Conservation (phyloP, 2,113 vertebrate genomes). For the Raja brachyura region DNA sequence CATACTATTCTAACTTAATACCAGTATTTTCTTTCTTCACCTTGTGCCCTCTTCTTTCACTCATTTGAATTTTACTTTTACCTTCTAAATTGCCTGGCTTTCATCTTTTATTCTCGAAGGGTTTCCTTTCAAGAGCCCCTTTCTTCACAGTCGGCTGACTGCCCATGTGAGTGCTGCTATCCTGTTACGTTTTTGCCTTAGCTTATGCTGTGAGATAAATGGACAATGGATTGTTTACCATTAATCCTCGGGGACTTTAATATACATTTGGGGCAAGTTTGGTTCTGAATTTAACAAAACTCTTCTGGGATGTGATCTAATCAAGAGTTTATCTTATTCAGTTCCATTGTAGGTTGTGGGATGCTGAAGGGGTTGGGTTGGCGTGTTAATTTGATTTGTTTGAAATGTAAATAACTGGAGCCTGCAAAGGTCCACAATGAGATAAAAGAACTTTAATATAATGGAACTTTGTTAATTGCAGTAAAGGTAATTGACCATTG, state of each 20-base stretch:
- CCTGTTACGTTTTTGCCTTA: neutral
- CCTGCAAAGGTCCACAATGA: neutral
- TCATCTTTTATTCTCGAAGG: neutral
- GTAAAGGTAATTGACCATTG: neutral
- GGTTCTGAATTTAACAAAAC: neutral
- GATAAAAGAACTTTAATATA: neutral
- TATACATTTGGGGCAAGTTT: neutral
- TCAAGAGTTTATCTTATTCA: neutral
- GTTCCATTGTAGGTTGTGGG: neutral
- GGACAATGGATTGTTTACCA: neutral
- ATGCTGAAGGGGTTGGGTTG: neutral
- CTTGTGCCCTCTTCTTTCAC: neutral
- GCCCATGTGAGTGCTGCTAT: neutral
- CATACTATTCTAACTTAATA: neutral
- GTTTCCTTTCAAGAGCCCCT: neutral
- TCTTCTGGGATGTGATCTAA: conserved; percentile 8
- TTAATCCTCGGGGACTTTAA: neutral
- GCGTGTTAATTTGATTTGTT: conserved; percentile 18
- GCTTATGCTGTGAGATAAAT: neutral
- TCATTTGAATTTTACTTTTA: neutral
- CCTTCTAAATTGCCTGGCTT: neutral
- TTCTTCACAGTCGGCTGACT: neutral
- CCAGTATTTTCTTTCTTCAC: neutral
- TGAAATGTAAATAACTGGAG: neutral
- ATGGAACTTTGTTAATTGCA: neutral